Evolutionary conservation across 2,888 invertebrate species (phyloP).

Genomic region (Norana najaformis): DNA sequence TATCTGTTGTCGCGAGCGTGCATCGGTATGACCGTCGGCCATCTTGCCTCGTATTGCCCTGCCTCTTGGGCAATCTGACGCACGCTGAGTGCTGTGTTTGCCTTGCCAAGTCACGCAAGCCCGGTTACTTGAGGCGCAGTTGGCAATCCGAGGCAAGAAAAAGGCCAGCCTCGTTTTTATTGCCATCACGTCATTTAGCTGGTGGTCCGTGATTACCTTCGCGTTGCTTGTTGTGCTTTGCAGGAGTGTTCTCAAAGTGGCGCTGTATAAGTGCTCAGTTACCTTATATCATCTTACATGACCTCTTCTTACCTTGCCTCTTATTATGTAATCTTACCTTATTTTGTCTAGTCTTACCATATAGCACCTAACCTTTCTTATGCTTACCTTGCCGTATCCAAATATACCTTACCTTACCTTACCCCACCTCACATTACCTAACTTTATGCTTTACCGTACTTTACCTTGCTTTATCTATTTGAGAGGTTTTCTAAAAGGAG

Average conservation of each 20-base stretch:
- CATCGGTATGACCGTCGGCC: not conserved
- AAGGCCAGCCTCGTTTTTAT: not conserved
- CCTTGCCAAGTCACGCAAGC: not conserved
- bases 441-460: not conserved
- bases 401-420: not conserved
- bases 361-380: not conserved
- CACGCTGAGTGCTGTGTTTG: constrained; percentile 1
- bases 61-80: not conserved
- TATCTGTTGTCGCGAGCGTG: not conserved
- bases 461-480: too few relatives aligned
- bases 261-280: not conserved
- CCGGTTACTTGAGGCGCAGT: not conserved
- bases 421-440: not conserved
- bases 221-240: not conserved
- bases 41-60: not conserved
- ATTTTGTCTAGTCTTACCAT: not conserved
- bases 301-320: too few relatives aligned
- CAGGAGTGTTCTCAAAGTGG: not conserved
- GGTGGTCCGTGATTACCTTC: not conserved
- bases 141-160: not conserved
- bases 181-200: not conserved
- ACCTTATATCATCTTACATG: not conserved
- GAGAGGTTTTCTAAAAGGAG: not conserved
- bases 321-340: not conserved
- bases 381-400: not conserved